phyloP scores from a whole-genome alignment of 2,797 vertebrate species.

The Oreortyx pictus region DNA sequence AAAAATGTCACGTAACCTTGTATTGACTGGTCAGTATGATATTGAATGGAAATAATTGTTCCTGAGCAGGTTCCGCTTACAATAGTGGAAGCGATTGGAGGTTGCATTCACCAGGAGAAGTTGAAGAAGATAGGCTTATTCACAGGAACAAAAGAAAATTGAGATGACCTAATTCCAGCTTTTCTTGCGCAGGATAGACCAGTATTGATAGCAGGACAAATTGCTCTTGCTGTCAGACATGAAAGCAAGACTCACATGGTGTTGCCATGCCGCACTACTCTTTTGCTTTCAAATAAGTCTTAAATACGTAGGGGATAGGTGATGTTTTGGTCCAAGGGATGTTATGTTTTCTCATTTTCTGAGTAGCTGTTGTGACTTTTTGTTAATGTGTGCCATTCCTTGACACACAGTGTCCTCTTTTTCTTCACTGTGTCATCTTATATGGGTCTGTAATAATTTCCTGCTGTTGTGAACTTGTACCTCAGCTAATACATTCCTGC shows the following conservation, averaged over 20 bases:
- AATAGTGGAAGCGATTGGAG: slow-evolving; percentile 49
- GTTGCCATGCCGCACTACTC: not conserved
- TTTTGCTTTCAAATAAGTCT: not conserved
- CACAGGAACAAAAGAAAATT: slow-evolving; percentile 79
- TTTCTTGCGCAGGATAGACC: slow-evolving; percentile 71
- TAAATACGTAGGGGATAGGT: not conserved
- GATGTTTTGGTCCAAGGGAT: not conserved
- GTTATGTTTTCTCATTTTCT: not conserved
- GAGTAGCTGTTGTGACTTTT: not conserved
- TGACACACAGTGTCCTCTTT: not conserved
- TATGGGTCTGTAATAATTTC: not conserved
- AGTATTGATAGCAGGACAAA: slow-evolving; percentile 76
- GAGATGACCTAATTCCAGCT: slow-evolving; percentile 77
- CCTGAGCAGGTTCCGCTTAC: slow-evolving; percentile 29
- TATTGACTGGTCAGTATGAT: slow-evolving; percentile 62
- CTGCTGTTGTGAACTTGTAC: not conserved
- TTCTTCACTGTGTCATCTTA: not conserved
- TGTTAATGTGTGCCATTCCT: rapidly evolving
- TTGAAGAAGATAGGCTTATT: slow-evolving; percentile 57
- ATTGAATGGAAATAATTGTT: slow-evolving; percentile 60
- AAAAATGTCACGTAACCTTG: slow-evolving; percentile 43
- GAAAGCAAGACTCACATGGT: slow-evolving; percentile 61
- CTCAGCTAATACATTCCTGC: not conserved
- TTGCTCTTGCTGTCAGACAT: slow-evolving; percentile 68
- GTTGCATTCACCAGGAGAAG: slow-evolving; percentile 59